Conservation (phyloP, 2,113 vertebrate species). For the Perognathus longimembris region DNA sequence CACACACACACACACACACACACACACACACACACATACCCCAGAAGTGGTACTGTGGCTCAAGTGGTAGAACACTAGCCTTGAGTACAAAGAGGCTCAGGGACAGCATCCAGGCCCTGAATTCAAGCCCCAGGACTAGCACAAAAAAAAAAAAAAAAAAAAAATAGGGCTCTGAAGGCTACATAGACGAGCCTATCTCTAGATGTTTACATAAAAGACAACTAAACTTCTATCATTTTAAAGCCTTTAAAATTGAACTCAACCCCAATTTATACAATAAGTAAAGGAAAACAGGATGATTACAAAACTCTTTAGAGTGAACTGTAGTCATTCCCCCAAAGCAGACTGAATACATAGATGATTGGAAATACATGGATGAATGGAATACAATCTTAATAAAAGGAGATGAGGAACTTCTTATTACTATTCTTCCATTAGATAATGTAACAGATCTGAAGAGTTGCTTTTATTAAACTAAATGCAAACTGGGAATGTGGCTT, state of each 20-base stretch:
- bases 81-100: too few relatives aligned
- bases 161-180: too few relatives aligned
- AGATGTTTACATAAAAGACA: not conserved
- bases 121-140: too few relatives aligned
- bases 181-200: too few relatives aligned
- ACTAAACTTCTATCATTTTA: not conserved
- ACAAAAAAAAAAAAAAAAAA: too few relatives aligned
- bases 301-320: conserved; percentile 31
- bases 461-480: not conserved
- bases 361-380: too few relatives aligned
- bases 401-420: not conserved
- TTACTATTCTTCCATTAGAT: not conserved
- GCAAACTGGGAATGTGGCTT: too few relatives aligned
- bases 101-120: too few relatives aligned
- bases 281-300: conserved; percentile 42
- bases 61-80: too few relatives aligned
- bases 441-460: not conserved
- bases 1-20: too few relatives aligned
- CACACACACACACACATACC: too few relatives aligned
- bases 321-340: not conserved
- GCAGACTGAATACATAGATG: not conserved
- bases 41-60: too few relatives aligned
- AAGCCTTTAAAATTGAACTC: conserved; percentile 30
- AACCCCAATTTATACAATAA: conserved; percentile 20
- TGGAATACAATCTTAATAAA: conserved; percentile 14